Conservation (phyloP, 1,140 invertebrate genomes). For the Drosophila sechellia region DNA sequence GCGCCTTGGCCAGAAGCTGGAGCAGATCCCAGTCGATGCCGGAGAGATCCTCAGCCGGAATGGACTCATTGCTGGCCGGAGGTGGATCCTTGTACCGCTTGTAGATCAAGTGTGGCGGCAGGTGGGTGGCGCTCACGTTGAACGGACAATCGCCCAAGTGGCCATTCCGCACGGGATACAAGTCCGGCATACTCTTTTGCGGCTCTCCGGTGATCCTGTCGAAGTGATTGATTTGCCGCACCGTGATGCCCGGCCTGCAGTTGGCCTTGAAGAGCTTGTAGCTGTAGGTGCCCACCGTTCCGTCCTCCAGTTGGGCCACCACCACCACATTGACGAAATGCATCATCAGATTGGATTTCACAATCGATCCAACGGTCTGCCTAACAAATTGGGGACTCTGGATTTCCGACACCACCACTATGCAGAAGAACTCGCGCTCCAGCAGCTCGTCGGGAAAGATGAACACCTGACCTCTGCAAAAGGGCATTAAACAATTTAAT, state of each 20-base stretch:
- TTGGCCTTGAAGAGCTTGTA: slow-evolving; percentile 43
- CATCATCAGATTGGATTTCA: slow-evolving; percentile 4
- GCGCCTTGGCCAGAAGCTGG: slow-evolving; percentile 36
- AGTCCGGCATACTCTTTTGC: neutral
- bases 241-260: slow-evolving; percentile 26
- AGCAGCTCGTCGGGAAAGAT: slow-evolving; percentile 14
- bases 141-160: slow-evolving; percentile 38
- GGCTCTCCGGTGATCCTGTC: neutral
- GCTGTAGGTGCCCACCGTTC: slow-evolving; percentile 28
- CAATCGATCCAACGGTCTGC: slow-evolving; percentile 2
- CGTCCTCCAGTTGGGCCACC: slow-evolving; percentile 26
- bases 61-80: neutral
- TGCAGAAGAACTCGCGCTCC: slow-evolving; percentile 56
- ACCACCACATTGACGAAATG: slow-evolving; percentile 55
- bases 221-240: slow-evolving; percentile 34
- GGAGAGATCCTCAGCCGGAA: slow-evolving; percentile 13
- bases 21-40: slow-evolving; percentile 69
- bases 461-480: slow-evolving; percentile 15
- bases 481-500: too few relatives aligned
- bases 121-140: slow-evolving; percentile 44
- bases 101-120: slow-evolving; percentile 65
- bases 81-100: neutral
- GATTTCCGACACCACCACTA: slow-evolving; percentile 44
- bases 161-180: slow-evolving; percentile 43
- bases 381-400: neutral